Evolutionary conservation across 2,888 invertebrate genomes (phyloP), one percentile per base, ranked within the genome.

Genomic region (Metellina segmentata): DNA sequence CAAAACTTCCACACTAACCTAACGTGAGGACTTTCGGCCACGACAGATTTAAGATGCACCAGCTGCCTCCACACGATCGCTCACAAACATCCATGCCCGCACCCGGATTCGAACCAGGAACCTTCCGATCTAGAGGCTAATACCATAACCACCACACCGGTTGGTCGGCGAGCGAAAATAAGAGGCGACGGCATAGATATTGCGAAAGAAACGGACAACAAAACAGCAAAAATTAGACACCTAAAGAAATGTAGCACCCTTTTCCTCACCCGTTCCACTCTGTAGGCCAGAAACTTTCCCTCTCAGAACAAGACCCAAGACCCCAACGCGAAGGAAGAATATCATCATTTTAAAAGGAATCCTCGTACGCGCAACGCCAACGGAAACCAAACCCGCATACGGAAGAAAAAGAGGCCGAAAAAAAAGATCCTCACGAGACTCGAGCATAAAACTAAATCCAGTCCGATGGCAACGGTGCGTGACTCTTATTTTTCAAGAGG

Each of bases 281-380:
- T n/a, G 13, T 7, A 16, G 0, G 7, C 1, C 34, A 61, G 13
- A 2, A 79, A 34, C 13, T 16, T 20, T 20, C 52, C 52, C 19
- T n/a, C 61, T 81, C 19, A 4, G 16, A 81, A 71, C 69, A 82
- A 70, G 61, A 34, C 34, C 6, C 7, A 79, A 49, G 9, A 71
- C 49, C 9, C 7, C 51, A 4, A n/a, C 81, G 19, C 81, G 51
- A 70, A 49, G 49, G 81, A 9, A n/a, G 20, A 51, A 86, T 70
- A 86, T 86, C 78, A 86, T 86, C 85, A 86, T 86, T 86, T 86
- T 86, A 86, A 86, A 86, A 86, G 85, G 78, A 48, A 70, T 86
- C 51, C 85, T 86, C 70, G 77, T 86, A 86, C 85, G 61, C 85
- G 78, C 77, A 86, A 86, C 85, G 78, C 77, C 81, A 34, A 19